Conservation (phyloP, 2,888 invertebrate genomes). For the Dicyrtoma fusca region DNA sequence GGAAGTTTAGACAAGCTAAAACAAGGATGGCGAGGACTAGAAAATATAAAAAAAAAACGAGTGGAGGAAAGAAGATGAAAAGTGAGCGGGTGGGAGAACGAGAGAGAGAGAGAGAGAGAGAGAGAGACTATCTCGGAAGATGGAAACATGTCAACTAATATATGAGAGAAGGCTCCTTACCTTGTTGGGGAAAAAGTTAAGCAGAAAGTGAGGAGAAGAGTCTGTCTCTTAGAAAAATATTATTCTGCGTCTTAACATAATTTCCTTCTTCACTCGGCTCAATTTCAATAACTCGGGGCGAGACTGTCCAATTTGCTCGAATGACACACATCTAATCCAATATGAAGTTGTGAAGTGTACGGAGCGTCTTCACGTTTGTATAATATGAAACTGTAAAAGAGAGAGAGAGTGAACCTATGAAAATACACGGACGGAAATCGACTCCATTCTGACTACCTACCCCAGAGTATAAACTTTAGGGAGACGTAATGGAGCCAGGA, state of each 20-base stretch:
- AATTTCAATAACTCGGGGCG: slow-evolving; percentile 44
- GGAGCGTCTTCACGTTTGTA: not conserved
- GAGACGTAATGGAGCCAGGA: slow-evolving; percentile 15
- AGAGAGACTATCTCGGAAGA: not conserved
- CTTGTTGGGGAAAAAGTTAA: slow-evolving; percentile 2
- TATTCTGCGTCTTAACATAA: slow-evolving; percentile 44
- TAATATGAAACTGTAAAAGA: slow-evolving; percentile 11
- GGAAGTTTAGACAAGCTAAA: no score
- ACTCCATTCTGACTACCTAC: not conserved
- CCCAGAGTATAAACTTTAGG: slow-evolving; percentile 8
- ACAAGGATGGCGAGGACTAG: not conserved
- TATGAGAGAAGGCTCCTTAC: not conserved
- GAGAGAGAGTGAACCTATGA: slow-evolving; percentile 16
- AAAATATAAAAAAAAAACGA: not conserved
- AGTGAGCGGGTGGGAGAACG: not conserved
- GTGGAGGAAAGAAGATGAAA: not conserved
- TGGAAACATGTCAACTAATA: not conserved
- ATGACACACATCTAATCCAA: slow-evolving; percentile 38
- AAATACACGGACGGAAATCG: slow-evolving; percentile 13
- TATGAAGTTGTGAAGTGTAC: slow-evolving; percentile 20
- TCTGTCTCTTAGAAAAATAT: slow-evolving; percentile 42
- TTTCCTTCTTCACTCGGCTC: slow-evolving; percentile 45
- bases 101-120: not conserved
- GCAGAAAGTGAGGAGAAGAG: slow-evolving; percentile 10
- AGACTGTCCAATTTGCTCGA: slow-evolving; percentile 46